Percentiles rank a stretch among this genome's conserved stretches.
phyloP scores from a whole-genome alignment of 37 sponge, comb jelly and placozoan genomes.

The Theonella swinhoei region DNA sequence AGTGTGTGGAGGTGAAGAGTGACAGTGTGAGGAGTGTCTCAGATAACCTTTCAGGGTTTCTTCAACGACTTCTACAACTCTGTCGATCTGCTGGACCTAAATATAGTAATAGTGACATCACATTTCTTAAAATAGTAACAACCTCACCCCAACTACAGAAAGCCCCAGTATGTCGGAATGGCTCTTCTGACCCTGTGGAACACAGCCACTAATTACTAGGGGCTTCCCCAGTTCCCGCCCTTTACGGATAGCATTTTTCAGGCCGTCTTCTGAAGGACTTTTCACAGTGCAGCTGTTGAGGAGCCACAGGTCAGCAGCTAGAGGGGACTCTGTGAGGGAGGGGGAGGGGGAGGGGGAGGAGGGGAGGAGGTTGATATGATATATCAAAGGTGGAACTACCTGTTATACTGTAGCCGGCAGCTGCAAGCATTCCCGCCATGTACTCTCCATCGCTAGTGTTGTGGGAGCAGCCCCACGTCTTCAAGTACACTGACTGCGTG shows the following conservation, averaged over 20 bases:
- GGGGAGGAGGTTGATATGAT: not conserved
- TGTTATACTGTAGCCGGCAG: conserved; percentile 83
- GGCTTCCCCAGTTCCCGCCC: conserved; percentile 74
- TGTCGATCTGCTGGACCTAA: conserved; percentile 92
- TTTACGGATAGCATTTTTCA: conserved; percentile 69
- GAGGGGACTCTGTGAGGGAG: conserved; percentile 68
- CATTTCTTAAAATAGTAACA: no score
- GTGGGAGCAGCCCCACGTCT: conserved; percentile 98
- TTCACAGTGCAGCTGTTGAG: conserved; percentile 98
- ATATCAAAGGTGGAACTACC: conserved; percentile 56
- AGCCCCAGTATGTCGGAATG: conserved; percentile 66
- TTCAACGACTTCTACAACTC: conserved; percentile 94
- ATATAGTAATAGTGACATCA: not conserved
- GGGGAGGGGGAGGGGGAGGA: not conserved
- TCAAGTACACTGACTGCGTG: conserved; percentile 75
- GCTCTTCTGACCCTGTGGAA: conserved; percentile 87
- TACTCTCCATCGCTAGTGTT: conserved; percentile 98
- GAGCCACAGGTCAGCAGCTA: conserved; percentile 87
- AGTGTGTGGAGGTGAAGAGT: not conserved
- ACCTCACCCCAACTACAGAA: conserved; percentile 90
- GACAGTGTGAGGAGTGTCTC: not conserved
- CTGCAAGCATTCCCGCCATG: conserved; percentile 92
- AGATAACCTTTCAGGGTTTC: conserved; percentile 88
- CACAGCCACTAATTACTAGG: conserved; percentile 93
- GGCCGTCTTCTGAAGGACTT: conserved; percentile 91